A percentile compares a stretch with the other conserved stretches of the same genome.
Evolutionary conservation across 2,113 vertebrate species (phyloP).

Genomic region (Phyllostomus discolor): DNA sequence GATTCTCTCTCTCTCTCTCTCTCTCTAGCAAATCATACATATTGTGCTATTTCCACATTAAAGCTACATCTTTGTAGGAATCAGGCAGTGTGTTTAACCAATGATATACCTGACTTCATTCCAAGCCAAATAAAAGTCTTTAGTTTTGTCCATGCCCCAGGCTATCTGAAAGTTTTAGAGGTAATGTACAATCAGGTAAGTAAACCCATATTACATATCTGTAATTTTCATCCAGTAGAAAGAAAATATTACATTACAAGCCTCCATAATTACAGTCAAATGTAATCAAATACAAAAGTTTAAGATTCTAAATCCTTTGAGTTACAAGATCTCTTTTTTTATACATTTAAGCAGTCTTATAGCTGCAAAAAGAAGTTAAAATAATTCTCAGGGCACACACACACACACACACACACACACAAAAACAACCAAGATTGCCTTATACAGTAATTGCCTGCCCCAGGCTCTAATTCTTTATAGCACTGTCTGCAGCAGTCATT

Average conservation of each 20-base stretch:
- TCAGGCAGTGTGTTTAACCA: constrained; percentile 57
- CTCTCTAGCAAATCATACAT: neutral
- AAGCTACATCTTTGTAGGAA: constrained; percentile 52
- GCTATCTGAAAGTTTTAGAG: constrained; percentile 60
- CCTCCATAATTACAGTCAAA: constrained; percentile 71
- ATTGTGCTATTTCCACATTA: constrained; percentile 15
- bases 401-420: too few species aligned
- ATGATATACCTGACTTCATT: constrained; percentile 71
- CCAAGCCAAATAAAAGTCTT: constrained; percentile 67
- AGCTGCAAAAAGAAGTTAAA: constrained; percentile 39
- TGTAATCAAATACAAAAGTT: constrained; percentile 72
- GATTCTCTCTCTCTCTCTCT: neutral
- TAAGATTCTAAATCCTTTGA: constrained; percentile 63
- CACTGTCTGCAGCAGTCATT: neutral
- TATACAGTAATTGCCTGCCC: constrained; percentile 28
- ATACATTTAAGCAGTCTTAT: constrained; percentile 48
- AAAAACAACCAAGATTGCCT: neutral
- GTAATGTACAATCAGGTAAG: constrained; percentile 70
- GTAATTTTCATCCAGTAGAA: constrained; percentile 76
- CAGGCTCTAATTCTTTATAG: constrained; percentile 33
- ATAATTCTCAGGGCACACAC: constrained; percentile 31
- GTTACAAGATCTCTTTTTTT: constrained; percentile 64
- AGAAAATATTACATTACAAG: constrained; percentile 73
- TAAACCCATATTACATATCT: constrained; percentile 67
- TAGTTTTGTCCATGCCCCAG: constrained; percentile 37